Base-by-base conservation (phyloP, 92 coral and sea anemone species). In the Virgularia gustaviana region DNA sequence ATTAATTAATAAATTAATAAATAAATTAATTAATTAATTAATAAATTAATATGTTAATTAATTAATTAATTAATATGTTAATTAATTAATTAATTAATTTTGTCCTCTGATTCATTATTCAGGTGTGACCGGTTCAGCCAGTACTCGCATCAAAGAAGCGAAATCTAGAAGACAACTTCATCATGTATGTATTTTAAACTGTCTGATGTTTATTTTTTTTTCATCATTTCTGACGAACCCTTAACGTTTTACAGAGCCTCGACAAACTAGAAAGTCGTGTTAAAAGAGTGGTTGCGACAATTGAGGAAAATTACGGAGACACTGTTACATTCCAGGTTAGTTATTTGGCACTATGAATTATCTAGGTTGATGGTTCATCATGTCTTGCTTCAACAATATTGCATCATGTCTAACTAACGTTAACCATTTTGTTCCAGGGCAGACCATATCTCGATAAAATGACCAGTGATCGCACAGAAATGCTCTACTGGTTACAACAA, bases 401-500 rank as follows among this genome's bases (percentile, higher is more conserved):
- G 32, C 30, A 12, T 36, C 55, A 6, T 22, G 32, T 13, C 32
- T 30, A 12, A 20, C n/a, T n/a, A n/a, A n/a, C n/a, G n/a, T 33
- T 35, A 16, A n/a, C n/a, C 8, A 15, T 27, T 47, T 20, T 23
- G 39, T 30, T 10, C 0, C 33, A 92, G 98, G 98, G 98, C 52
- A 95, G 98, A 41, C 90, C 96, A 2, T 92, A 88, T 61, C 31
- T 89, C 28, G 98, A 86, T 42, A 92, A 92, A 70, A 88, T 92
- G 53, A 83, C 81, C 61, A 73, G 72, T 49, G 96, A 92, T 57
- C 94, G 98, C 42, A 92, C 98, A 41, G 98, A 92, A 59, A 92
- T 92, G 98, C 78, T 92, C 61, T 92, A 92, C 65, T 92, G 98
- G 98, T 66, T 92, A 4, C 98, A 92, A 36, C 96, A 92, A 42